These are phyloP conservation scores for Novumbra hubbsi DNA, from an alignment of 2,797 vertebrate genomes.

Conservation along the genomic window DNA sequence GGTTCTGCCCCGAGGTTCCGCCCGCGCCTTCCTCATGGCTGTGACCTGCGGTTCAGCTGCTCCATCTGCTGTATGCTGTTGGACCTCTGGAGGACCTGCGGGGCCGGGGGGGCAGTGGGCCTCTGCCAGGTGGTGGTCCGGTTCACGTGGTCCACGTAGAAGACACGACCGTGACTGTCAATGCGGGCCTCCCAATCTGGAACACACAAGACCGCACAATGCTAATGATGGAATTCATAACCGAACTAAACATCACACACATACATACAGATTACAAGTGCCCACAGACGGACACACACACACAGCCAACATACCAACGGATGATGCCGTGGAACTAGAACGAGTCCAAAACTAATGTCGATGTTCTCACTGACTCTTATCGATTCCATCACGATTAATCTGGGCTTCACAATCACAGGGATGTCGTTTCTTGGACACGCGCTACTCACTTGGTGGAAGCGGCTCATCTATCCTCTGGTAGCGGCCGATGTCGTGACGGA, in stretches of 20 bases:
- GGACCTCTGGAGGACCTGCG: slow-evolving; percentile 90
- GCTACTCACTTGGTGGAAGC: slow-evolving; percentile 89
- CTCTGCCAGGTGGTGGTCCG: slow-evolving; percentile 95
- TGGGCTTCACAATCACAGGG: too few relatives aligned
- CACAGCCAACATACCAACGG: background rate
- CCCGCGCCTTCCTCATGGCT: background rate
- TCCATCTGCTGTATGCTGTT: slow-evolving; percentile 97
- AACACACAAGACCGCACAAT: too few relatives aligned
- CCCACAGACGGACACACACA: slow-evolving; percentile 8
- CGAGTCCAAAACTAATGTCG: background rate
- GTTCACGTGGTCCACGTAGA: slow-evolving; percentile 96
- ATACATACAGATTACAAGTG: slow-evolving; percentile 8
- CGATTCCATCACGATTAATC: background rate
- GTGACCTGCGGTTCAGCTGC: slow-evolving; percentile 91
- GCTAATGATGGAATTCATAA: too few relatives aligned
- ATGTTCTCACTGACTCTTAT: background rate
- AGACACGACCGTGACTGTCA: slow-evolving; percentile 93
- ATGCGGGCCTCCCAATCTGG: slow-evolving; percentile 97
- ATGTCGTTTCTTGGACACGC: background rate
- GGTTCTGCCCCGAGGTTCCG: background rate
- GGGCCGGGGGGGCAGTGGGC: slow-evolving; percentile 86
- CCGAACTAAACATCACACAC: slow-evolving; percentile 9
- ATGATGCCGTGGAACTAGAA: background rate
- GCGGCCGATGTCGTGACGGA: slow-evolving; percentile 89
- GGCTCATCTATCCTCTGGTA: slow-evolving; percentile 96